These are phyloP conservation scores for Enteromius trimaculatus DNA, from an alignment of 2,797 vertebrate genomes.

Conservation along the genomic window DNA sequence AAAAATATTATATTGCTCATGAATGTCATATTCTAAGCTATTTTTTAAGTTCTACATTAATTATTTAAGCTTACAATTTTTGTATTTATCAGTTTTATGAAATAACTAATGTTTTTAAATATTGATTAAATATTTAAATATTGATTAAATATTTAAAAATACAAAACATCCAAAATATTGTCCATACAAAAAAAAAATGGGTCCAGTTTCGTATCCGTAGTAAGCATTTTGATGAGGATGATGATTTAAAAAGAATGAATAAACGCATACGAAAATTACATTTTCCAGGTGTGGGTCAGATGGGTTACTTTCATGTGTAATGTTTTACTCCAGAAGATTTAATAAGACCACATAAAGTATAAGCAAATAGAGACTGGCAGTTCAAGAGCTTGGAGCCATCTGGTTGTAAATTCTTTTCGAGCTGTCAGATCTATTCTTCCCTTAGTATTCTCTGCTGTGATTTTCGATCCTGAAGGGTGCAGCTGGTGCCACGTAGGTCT, in stretches of 20 bases:
- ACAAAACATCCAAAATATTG: too few relatives aligned
- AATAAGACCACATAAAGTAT: background rate
- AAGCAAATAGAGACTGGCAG: background rate
- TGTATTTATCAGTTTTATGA: background rate
- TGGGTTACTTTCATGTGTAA: background rate
- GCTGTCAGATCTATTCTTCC: background rate
- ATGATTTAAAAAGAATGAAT: background rate
- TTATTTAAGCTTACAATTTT: background rate
- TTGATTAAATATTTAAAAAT: background rate
- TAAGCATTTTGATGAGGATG: background rate
- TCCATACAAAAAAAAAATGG: too few relatives aligned
- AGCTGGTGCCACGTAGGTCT: conserved; percentile 24
- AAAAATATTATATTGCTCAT: background rate
- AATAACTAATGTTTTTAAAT: background rate
- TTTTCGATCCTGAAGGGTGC: conserved; percentile 19
- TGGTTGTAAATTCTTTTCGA: background rate
- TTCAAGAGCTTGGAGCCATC: conserved; percentile 12
- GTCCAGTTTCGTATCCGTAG: background rate
- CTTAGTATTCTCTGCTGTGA: conserved; percentile 22
- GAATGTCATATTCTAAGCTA: background rate
- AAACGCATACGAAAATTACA: background rate
- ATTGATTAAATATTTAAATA: background rate
- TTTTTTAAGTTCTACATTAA: background rate
- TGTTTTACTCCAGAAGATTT: background rate
- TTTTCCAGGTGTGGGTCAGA: background rate